Evolutionary conservation across 2,888 invertebrate genomes (phyloP), one percentile per base, ranked within the genome.

Genomic region (Alcis repandata): DNA sequence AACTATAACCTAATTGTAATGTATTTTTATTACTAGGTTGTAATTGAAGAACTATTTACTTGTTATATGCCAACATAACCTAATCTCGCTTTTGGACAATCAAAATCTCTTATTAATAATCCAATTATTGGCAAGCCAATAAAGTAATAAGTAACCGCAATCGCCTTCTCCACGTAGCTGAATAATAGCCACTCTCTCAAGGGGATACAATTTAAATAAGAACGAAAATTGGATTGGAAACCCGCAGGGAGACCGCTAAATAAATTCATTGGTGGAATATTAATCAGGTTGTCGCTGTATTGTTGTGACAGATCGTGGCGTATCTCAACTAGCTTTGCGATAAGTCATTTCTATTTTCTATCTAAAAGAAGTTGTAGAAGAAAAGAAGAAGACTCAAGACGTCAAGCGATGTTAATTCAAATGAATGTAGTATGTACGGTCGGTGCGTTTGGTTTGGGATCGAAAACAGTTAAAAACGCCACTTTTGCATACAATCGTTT

Each of bases 221-320:
- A 85, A 85, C 86, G 83, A 80, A 85, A 88, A 89, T 89, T 87
- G 85, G 84, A 89, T 88, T 84, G 75, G 72, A 72, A 80, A 82
- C 84, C 83, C 78, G 71, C 72, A 57, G 77, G 78, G 79, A 74
- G 69, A 69, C 72, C 69, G 66, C 71, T 71, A 71, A 75, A 75
- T 74, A 75, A 79, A 76, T 78, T 75, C 71, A 75, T 76, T 70
- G 77, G 73, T 68, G 61, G 79, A 76, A 65, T 65, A 79, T 79
- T 77, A 77, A 65, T 65, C 59, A 59, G 45, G 15, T 36, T 33
- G 51, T 48, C 33, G 15, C 20, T 45, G 32, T 45, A 45, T 56
- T 59, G 43, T 46, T 49, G 59, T 64, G 54, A 56, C 62, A 62
- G 61, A 33, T 6, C 6, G 27, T 27, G 6, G 27, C 6, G 27